Evolutionary conservation across 1,140 invertebrate species (phyloP).

Genomic region (Halyomorpha halys): DNA sequence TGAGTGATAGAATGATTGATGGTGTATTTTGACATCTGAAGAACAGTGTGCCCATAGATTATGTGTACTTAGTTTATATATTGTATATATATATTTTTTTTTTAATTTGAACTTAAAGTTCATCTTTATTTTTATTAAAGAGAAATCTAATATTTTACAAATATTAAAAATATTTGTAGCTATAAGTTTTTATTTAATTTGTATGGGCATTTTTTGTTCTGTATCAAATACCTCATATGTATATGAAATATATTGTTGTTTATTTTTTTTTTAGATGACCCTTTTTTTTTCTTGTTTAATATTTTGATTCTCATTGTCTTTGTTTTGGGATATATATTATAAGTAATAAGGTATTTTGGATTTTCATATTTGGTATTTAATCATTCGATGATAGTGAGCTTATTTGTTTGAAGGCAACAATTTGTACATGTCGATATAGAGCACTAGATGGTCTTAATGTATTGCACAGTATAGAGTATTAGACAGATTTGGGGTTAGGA

Average conservation of each 20-base stretch:
- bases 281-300: slow-evolving; percentile 13
- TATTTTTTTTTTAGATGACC: slow-evolving; percentile 20
- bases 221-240: slow-evolving; percentile 17
- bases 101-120: slow-evolving; percentile 24
- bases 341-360: slow-evolving; percentile 22
- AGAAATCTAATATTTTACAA: slow-evolving; percentile 19
- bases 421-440: slow-evolving; percentile 29
- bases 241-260: slow-evolving; percentile 20
- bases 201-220: slow-evolving; percentile 27
- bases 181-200: slow-evolving; percentile 22
- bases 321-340: slow-evolving; percentile 23
- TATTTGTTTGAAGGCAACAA: slow-evolving; percentile 29
- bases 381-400: slow-evolving; percentile 28
- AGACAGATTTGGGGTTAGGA: not conserved
- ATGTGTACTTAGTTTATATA: slow-evolving; percentile 24
- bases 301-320: slow-evolving; percentile 11
- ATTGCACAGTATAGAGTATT: slow-evolving; percentile 11
- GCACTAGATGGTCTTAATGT: slow-evolving; percentile 15
- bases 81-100: not conserved
- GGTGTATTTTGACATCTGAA: slow-evolving; percentile 23
- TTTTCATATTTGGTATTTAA: slow-evolving; percentile 26
- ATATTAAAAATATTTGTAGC: slow-evolving; percentile 25
- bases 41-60: slow-evolving; percentile 24
- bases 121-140: slow-evolving; percentile 21
- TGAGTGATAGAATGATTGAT: slow-evolving; percentile 11